Conservation (phyloP, 2,797 vertebrate genomes). For the Periparus ater region DNA sequence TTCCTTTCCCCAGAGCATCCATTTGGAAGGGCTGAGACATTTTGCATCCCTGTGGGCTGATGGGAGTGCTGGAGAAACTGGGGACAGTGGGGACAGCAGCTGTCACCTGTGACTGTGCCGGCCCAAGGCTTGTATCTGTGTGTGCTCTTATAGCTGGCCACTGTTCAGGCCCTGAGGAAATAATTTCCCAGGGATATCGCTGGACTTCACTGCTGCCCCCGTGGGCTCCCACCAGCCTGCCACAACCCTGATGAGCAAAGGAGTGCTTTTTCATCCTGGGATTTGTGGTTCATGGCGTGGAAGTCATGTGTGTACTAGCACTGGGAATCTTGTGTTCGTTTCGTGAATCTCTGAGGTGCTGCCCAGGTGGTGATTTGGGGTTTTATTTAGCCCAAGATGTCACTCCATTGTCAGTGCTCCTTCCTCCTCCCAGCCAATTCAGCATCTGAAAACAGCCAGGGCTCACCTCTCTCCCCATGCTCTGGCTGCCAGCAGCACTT, state of each 20-base stretch:
- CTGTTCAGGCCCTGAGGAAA: background rate
- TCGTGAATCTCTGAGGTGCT: background rate
- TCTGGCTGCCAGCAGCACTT: background rate
- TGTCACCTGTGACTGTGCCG: background rate
- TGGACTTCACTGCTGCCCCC: background rate
- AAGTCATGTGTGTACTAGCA: accelerated
- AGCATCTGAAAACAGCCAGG: background rate
- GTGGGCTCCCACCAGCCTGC: background rate
- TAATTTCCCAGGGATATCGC: background rate
- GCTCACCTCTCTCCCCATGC: background rate
- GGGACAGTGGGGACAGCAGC: background rate
- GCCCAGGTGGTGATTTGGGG: background rate
- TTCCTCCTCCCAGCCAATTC: background rate
- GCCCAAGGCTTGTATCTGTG: background rate
- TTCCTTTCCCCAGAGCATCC: background rate
- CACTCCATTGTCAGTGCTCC: background rate
- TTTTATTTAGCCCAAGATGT: background rate
- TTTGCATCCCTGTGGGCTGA: background rate
- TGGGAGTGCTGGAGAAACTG: background rate
- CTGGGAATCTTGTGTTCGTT: accelerated
- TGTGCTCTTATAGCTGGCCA: accelerated
- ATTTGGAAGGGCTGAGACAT: background rate
- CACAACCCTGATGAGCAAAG: background rate
- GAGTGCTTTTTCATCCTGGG: background rate
- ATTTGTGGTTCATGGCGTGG: background rate